Percentiles rank a stretch among this genome's conserved stretches.
These are phyloP conservation scores for Virgularia gustaviana DNA, from an alignment of 92 coral and sea anemone genomes.

Conservation along the genomic window DNA sequence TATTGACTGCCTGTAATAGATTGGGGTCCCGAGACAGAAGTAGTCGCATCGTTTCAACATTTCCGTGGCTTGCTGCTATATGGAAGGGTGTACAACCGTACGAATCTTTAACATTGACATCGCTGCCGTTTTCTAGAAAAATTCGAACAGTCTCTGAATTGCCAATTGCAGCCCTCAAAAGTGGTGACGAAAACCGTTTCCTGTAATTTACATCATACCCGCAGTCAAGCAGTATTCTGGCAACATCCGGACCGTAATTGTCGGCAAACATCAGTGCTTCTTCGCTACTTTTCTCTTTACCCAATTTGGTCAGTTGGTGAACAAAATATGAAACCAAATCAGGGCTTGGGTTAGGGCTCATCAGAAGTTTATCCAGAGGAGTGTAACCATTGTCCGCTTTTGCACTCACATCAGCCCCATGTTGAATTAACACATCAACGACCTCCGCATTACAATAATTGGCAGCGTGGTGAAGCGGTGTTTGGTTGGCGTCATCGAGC, in stretches of 20 bases:
- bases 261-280: neutral
- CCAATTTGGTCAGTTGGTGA: slow-evolving; percentile 1
- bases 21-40: neutral
- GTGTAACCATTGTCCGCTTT: slow-evolving; percentile 12
- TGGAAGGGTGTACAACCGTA: slow-evolving; percentile 9
- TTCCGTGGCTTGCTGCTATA: slow-evolving; percentile 2
- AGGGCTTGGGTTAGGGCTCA: neutral
- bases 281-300: neutral
- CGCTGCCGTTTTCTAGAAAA: slow-evolving; percentile 18
- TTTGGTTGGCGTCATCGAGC: neutral
- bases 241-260: neutral
- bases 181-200: neutral
- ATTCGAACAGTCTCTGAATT: slow-evolving; percentile 2
- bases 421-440: slow-evolving; percentile 1
- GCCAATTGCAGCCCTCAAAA: neutral
- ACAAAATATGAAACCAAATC: slow-evolving; percentile 10
- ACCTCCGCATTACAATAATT: neutral
- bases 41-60: neutral
- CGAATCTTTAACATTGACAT: neutral
- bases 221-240: slow-evolving; percentile 4
- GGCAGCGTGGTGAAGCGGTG: slow-evolving; percentile 35
- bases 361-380: neutral
- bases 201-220: slow-evolving; percentile 3
- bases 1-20: slow-evolving; percentile 7
- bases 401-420: slow-evolving; percentile 31